Evolutionary conservation across 2,113 vertebrate species (phyloP), one percentile per base, ranked within the genome.

Genomic region (Campylorhamphus procurvoides): DNA sequence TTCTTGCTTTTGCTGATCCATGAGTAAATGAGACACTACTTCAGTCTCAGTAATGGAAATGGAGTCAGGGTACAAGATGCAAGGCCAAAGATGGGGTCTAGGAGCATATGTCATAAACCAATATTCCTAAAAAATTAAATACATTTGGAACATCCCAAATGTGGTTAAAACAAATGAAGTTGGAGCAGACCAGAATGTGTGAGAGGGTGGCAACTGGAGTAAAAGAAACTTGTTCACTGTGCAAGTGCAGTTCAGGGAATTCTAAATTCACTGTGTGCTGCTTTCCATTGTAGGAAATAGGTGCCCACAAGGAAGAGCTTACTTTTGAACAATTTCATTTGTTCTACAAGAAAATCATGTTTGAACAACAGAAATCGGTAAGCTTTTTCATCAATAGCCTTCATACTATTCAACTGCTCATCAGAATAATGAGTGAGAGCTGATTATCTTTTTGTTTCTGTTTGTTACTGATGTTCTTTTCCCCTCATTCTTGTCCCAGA

Each of bases 291-390:
- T 90, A 99, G 99, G 98, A 99, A 96, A 97, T 99, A 62, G 98
- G 98, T 11, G 98, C 98, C 18, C 98, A 98, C 79, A 99, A 98
- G 94, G 99, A 99, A 39, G 98, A 98, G 15, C 98, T 99, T 94
- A 99, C 98, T 95, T 99, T 99, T 94, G 99, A 99, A 94, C 98
- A 99, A 94, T 99, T 99, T 96, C 99, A 99, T 94, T 98, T 99
- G 95, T 98, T 99, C 96, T 99, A 99, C 97, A 99, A 99, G 95
- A 98, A 98, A 62, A 97, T 99, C 25, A 99, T 99, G 99, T 99
- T 99, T 97, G 99, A 99, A 49, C 98, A 98, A 77, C 99, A 99
- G 91, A 99, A 98, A 84, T 98, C 93, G 91, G 99, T 99, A 98
- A 98, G 97, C 39, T 47, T 42, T 22, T 94, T 28, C 20, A 13